Conservation (phyloP, 2,797 vertebrate genomes). For the Neomorphus geoffroyi region DNA sequence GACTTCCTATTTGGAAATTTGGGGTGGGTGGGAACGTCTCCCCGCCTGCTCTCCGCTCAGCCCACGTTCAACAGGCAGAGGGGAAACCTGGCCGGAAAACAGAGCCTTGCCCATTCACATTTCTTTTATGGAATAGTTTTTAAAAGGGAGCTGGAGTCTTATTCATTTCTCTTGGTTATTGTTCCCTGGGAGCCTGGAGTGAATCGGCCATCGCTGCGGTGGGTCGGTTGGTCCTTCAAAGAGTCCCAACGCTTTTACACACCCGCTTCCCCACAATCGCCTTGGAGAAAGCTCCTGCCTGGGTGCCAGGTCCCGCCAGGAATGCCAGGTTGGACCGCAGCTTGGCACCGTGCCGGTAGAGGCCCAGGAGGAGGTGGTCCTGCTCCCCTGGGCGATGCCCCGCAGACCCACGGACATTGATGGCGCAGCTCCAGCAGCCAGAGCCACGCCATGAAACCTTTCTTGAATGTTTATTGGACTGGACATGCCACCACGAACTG, state of each 20-base stretch:
- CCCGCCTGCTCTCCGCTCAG: not conserved
- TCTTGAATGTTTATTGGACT: not conserved
- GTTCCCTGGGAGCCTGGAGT: conserved; percentile 63
- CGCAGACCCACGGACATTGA: not conserved
- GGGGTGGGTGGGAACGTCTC: conserved; percentile 63
- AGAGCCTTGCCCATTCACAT: conserved; percentile 64
- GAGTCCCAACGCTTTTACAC: conserved; percentile 46
- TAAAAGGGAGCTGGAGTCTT: conserved; percentile 50
- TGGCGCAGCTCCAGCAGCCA: not conserved
- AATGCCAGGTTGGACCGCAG: not conserved
- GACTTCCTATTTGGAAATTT: conserved; percentile 48
- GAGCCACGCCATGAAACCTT: not conserved
- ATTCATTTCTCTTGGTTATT: conserved; percentile 58
- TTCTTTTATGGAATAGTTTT: conserved; percentile 62
- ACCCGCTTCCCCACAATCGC: conserved; percentile 54
- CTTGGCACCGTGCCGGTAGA: not conserved
- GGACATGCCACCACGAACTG: not conserved
- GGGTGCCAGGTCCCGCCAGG: conserved; percentile 41
- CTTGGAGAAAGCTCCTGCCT: conserved; percentile 22
- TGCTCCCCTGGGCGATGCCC: fast-evolving
- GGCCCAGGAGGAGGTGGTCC: not conserved
- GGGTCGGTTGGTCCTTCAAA: conserved; percentile 60
- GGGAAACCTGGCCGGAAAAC: conserved; percentile 66
- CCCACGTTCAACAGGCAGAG: conserved; percentile 49
- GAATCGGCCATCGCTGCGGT: conserved; percentile 60